These are phyloP conservation scores for Cryptocephalus moraei DNA, from an alignment of 2,888 invertebrate genomes.

Conservation along the genomic window DNA sequence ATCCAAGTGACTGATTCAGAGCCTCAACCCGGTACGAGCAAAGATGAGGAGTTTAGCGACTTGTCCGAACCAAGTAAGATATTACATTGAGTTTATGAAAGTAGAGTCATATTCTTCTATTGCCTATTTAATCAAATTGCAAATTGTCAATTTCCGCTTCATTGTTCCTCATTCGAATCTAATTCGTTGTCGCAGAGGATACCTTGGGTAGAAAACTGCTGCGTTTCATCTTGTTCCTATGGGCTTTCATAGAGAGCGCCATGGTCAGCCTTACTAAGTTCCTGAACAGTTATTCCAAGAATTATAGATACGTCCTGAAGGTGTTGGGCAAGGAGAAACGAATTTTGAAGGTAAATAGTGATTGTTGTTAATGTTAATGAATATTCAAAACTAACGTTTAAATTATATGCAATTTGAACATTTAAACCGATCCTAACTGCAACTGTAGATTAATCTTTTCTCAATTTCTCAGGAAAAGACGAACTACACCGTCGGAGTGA, in stretches of 20 bases:
- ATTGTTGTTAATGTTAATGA: background rate
- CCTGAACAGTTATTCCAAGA: slow-evolving; percentile 80
- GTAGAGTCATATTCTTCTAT: no score
- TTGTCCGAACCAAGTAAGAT: slow-evolving; percentile 25
- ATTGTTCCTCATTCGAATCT: no score
- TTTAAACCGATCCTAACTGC: no score
- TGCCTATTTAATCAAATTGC: no score
- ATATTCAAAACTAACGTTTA: no score
- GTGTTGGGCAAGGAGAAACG: slow-evolving; percentile 84
- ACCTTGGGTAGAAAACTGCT: slow-evolving; percentile 44
- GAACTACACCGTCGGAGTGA: slow-evolving; percentile 55
- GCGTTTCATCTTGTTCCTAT: slow-evolving; percentile 46
- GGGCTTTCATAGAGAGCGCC: slow-evolving; percentile 65
- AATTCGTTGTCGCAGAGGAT: slow-evolving; percentile 23
- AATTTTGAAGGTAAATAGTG: slow-evolving; percentile 59
- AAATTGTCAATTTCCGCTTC: no score
- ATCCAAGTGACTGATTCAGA: slow-evolving; percentile 20
- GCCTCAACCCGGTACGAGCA: slow-evolving; percentile 32
- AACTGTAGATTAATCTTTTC: no score
- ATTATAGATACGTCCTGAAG: slow-evolving; percentile 89
- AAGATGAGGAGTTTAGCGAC: slow-evolving; percentile 32
- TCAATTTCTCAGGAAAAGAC: slow-evolving; percentile 51
- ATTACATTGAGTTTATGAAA: no score
- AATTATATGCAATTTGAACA: no score
- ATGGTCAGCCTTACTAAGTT: slow-evolving; percentile 74